Evolutionary conservation across 2,888 invertebrate genomes (phyloP), one percentile per base, ranked within the genome.

Genomic region (Lampropteryx suffumata): DNA sequence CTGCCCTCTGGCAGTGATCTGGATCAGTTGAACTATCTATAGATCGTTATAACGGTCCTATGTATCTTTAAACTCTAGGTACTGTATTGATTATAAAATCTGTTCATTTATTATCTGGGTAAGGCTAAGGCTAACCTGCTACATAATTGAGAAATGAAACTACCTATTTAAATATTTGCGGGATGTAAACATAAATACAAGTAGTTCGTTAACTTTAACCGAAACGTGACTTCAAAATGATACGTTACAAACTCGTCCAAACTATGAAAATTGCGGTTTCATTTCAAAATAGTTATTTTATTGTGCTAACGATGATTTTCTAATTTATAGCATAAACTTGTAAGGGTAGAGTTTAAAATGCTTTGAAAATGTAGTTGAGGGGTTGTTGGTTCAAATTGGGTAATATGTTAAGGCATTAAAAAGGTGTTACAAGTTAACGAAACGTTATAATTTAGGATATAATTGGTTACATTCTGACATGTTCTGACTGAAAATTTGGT

Each of bases 151-250:
- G 33, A 43, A 52, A 52, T 52, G 44, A 48, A 40, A 48, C 42
- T 40, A 39, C n/a, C 21, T 30, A 53, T 48, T 44, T 44, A 48
- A 47, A 52, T 40, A 48, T 51, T 48, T 54, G 48, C 11, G 32
- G 40, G 46, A 55, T 30, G 33, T 46, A 46, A 43, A 52, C 40
- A 45, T 57, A 46, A 43, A 54, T 37, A 46, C 56, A 54, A 59
- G 55, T 51, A 61, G 50, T 57, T 62, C 49, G 59, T 57, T 59
- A 57, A 61, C 55, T 56, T 42, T 49, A 59, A 57, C 54, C 48
- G 47, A 56, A 65, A 75, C 76, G 75, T 76, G 75, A 76, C 69
- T 55, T 27, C 32, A 49, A 58, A 62, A 67, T 66, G 65, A 63
- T 65, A 61, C 60, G 64, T 67, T 65, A 69, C 68, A 57, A 64